phyloP scores from a whole-genome alignment of 2,797 vertebrate species.

The Zalophus californianus region DNA sequence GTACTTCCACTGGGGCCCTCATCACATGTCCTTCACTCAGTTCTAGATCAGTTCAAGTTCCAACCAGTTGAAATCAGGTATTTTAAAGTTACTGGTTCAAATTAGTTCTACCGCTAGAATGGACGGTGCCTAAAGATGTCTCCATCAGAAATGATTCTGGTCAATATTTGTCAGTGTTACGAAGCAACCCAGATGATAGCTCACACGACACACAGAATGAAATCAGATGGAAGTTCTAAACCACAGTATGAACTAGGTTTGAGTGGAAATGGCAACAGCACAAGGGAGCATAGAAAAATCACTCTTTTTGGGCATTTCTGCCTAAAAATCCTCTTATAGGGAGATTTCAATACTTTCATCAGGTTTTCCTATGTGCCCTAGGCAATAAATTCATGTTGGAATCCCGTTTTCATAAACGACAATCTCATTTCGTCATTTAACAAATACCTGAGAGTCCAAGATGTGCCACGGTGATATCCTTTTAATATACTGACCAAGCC shows the following conservation, averaged over 20 bases:
- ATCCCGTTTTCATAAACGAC: neutral
- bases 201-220: neutral
- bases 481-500: neutral
- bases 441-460: neutral
- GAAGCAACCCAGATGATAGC: neutral
- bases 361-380: neutral
- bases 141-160: neutral
- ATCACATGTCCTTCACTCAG: constrained; percentile 28
- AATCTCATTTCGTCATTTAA: neutral
- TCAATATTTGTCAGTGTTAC: neutral
- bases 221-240: neutral
- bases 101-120: neutral
- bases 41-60: constrained; percentile 57
- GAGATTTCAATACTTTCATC: neutral
- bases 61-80: constrained; percentile 25
- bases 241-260: neutral
- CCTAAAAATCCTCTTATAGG: neutral
- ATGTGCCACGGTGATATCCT: neutral
- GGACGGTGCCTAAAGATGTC: neutral
- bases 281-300: neutral
- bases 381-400: neutral
- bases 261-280: neutral
- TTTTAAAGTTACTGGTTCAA: constrained; percentile 59
- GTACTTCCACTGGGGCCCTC: neutral
- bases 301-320: neutral